These are phyloP conservation scores for Aplodontia rufa DNA, from an alignment of 2,113 vertebrate genomes.

Conservation along the genomic window DNA sequence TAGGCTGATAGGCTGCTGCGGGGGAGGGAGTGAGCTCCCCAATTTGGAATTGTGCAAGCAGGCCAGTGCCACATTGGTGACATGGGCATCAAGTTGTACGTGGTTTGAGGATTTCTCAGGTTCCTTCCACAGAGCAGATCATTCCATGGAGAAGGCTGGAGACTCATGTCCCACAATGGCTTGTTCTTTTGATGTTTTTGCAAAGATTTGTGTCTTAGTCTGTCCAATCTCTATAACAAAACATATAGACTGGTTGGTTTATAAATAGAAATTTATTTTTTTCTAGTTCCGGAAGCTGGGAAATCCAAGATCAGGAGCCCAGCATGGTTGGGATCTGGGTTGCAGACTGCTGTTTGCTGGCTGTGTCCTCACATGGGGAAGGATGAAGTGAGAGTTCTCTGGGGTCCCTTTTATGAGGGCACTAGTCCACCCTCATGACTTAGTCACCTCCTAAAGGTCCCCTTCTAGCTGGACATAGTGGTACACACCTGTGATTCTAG, in stretches of 20 bases:
- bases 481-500: too few relatives aligned
- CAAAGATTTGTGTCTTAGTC: too few relatives aligned
- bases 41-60: not conserved
- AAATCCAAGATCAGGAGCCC: too few relatives aligned
- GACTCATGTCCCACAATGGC: not conserved
- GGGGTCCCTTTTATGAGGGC: not conserved
- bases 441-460: not conserved
- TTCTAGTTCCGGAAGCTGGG: not conserved
- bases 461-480: too few relatives aligned
- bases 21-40: too few relatives aligned
- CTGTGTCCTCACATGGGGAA: not conserved
- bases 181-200: not conserved
- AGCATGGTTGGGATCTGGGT: too few relatives aligned
- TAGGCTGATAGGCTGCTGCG: too few relatives aligned
- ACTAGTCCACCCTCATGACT: not conserved
- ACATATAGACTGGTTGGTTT: not conserved
- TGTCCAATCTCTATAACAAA: not conserved
- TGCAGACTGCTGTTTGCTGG: too few relatives aligned
- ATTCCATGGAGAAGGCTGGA: not conserved
- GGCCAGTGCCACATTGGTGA: not conserved
- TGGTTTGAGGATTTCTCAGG: too few relatives aligned
- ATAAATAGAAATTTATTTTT: not conserved
- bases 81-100: not conserved
- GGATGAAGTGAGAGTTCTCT: too few relatives aligned
- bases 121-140: not conserved